A percentile compares a stretch with the other conserved stretches of the same genome.
Evolutionary conservation across 2,888 invertebrate species (phyloP).

Genomic region (Frankliniella fusca): DNA sequence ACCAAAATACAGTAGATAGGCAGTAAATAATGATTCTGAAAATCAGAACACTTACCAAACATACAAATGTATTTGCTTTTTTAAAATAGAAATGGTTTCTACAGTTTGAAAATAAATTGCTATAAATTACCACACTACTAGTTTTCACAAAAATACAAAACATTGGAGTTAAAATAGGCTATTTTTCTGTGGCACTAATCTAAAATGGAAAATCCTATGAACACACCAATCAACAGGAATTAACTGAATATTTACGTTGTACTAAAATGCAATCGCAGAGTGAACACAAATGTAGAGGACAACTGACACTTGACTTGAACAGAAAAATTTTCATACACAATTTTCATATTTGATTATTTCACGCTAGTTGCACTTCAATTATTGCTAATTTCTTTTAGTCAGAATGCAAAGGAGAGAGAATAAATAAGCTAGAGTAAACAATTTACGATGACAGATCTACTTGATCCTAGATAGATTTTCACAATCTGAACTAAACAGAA

Average conservation of each 20-base stretch:
- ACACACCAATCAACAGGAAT: not conserved
- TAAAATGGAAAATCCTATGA: not conserved
- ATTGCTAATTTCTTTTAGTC: not conserved
- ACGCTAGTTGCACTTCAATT: not conserved
- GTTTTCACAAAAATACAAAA: conserved; percentile 15
- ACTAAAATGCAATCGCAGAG: not conserved
- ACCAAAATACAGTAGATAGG: not conserved
- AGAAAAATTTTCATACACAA: not conserved
- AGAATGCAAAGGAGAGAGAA: not conserved
- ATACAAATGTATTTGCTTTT: not conserved
- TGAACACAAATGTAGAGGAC: not conserved
- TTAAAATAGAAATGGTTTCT: not conserved
- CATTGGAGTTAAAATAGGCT: not conserved
- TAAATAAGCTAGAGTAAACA: not conserved
- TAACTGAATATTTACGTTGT: not conserved
- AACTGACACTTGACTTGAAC: not conserved
- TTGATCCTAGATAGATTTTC: not conserved
- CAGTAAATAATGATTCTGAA: not conserved
- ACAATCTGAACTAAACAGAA: not conserved
- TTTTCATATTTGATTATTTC: not conserved
- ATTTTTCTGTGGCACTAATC: not conserved
- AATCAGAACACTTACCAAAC: not conserved
- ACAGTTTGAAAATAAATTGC: not conserved
- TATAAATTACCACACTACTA: not conserved
- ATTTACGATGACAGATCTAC: not conserved